These are phyloP conservation scores for Amblyteles armatorius DNA, from an alignment of 2,888 invertebrate species.

Conservation along the genomic window DNA sequence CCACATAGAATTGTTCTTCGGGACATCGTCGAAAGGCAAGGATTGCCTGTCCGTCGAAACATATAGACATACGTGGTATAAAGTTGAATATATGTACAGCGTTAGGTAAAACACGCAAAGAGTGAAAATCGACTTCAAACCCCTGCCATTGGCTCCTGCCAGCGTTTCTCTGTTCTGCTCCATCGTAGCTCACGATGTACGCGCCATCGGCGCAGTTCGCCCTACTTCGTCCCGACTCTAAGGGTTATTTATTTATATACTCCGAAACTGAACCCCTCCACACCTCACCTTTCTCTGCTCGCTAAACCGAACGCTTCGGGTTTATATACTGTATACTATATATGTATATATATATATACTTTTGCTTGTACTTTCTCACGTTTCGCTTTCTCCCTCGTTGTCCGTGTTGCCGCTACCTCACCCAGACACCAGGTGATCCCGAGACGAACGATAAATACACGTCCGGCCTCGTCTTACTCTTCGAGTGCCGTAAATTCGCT, in stretches of 20 bases:
- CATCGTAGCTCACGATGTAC: constrained; percentile 60
- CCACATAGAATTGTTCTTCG: constrained; percentile 18
- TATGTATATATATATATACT: not conserved
- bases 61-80: not conserved
- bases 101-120: constrained; percentile 42
- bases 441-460: constrained; percentile 45
- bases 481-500: constrained; percentile 44
- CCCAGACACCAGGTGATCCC: constrained; percentile 40
- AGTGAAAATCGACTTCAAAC: constrained; percentile 58
- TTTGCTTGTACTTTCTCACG: constrained; percentile 26
- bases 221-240: constrained; percentile 49
- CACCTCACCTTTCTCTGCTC: constrained; percentile 7
- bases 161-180: constrained; percentile 25
- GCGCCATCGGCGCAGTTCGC: constrained; percentile 34
- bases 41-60: not conserved
- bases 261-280: constrained; percentile 32
- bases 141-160: not conserved
- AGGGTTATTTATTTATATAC: constrained; percentile 63
- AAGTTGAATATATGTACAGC: not conserved
- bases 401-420: constrained; percentile 14
- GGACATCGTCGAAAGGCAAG: not conserved
- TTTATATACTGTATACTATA: too few species aligned
- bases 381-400: not conserved
- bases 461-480: constrained; percentile 35
- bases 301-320: constrained; percentile 4